Conservation (phyloP, 64 coral and sea anemone genomes). For the Porites australiensis region DNA sequence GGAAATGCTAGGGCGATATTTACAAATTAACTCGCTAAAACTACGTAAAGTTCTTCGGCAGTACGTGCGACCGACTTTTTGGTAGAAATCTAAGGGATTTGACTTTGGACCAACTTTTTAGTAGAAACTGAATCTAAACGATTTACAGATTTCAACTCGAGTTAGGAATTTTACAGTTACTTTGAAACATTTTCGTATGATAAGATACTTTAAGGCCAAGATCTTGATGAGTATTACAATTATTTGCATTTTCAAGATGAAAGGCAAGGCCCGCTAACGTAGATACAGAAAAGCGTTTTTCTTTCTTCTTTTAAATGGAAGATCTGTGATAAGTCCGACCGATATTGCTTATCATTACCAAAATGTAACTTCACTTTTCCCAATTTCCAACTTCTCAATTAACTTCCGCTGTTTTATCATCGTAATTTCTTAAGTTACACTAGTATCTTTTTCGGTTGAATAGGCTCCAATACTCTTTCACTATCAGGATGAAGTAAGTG, state of each 20-base stretch:
- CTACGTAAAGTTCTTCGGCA: background rate
- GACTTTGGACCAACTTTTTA: no score
- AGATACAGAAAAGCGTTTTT: background rate
- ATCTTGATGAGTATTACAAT: background rate
- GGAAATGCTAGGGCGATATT: slow-evolving; percentile 33
- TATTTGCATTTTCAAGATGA: slow-evolving; percentile 55
- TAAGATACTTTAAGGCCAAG: background rate
- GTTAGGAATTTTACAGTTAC: background rate
- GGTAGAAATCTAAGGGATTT: no score
- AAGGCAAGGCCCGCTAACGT: slow-evolving; percentile 19
- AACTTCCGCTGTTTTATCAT: slow-evolving; percentile 15
- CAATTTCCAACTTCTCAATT: slow-evolving; percentile 7
- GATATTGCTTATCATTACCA: slow-evolving; percentile 41
- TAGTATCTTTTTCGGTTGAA: slow-evolving; percentile 30
- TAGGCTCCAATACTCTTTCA: slow-evolving; percentile 1
- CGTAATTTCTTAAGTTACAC: slow-evolving; percentile 11
- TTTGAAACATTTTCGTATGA: background rate
- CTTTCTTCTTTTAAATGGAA: slow-evolving; percentile 12
- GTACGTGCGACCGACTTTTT: no score
- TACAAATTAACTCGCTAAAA: slow-evolving; percentile 1
- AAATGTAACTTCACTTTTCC: slow-evolving; percentile 34
- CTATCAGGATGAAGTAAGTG: background rate
- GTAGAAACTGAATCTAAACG: no score
- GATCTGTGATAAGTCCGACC: background rate
- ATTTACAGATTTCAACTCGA: no score